These are phyloP conservation scores for Schlechtendalia chinensis DNA, from an alignment of 1,140 invertebrate species.

Conservation along the genomic window DNA sequence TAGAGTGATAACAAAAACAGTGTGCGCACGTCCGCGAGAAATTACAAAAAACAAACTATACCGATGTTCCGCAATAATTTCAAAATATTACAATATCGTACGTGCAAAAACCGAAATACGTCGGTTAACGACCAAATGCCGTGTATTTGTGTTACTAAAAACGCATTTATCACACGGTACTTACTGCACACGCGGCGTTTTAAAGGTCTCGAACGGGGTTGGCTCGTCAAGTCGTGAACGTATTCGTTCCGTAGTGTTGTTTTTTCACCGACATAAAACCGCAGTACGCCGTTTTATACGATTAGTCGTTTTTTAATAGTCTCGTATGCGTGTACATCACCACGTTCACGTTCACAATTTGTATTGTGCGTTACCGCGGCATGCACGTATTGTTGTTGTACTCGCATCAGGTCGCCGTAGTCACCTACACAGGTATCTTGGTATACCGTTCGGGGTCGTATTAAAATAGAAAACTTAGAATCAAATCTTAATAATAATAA, in stretches of 20 bases:
- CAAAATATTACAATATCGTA: too few relatives aligned
- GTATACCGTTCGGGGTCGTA: neutral
- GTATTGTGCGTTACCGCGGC: neutral
- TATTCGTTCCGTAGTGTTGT: too few relatives aligned
- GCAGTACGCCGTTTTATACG: too few relatives aligned
- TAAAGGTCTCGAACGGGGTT: too few relatives aligned
- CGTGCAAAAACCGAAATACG: too few relatives aligned
- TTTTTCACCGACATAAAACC: too few relatives aligned
- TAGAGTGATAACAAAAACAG: slow-evolving; percentile 23
- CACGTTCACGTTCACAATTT: neutral
- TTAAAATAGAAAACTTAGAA: slow-evolving; percentile 15
- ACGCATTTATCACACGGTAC: too few relatives aligned
- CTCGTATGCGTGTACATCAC: neutral
- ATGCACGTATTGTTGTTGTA: neutral
- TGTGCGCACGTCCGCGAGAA: neutral
- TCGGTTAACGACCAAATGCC: too few relatives aligned
- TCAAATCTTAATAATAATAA: slow-evolving; percentile 33
- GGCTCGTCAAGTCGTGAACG: too few relatives aligned
- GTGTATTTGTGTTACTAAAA: too few relatives aligned
- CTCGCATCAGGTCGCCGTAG: neutral
- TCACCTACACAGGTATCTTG: neutral
- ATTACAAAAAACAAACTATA: slow-evolving; percentile 8
- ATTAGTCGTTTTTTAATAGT: neutral
- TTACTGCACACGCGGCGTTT: too few relatives aligned
- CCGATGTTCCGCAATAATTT: neutral